Base-by-base conservation (phyloP, 2,888 invertebrate genomes). In the Notodonta ziczac region DNA sequence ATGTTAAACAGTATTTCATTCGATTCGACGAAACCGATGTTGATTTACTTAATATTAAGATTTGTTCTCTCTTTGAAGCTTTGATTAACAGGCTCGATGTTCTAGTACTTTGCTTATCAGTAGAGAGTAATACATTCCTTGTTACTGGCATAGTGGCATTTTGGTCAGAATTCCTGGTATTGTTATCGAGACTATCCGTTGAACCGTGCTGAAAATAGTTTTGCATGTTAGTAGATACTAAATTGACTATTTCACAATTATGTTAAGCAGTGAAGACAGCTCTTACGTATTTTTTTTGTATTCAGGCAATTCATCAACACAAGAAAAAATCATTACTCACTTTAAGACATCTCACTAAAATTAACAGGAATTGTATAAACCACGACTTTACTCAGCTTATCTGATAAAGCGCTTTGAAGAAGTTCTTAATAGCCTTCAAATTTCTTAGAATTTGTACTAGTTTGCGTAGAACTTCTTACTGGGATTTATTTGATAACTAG, bases 1-100 rank as follows among this genome's bases (percentile, higher is more conserved):
- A 63, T 58, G 66, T 65, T 66, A 65, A 62, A 66, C 61, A 68
- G 63, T 57, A 60, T 69, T 64, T 59, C 48, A 61, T 73, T 57
- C 51, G 52, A 54, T 52, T 24, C 24, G 32, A 13, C 13, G 24
- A 32, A 32, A 32, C 3, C 32, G 5, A 52, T 52, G 32, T 48
- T 48, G 48, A n/a, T 48, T n/a, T 24, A 24, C 14, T 14, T n/a
- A 10, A 48, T 1, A 48, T 48, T 48, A 10, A 42, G 9, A 42
- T 12, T 42, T 42, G 42, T 46, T 46, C 6, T 46, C 13, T 46
- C 13, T 46, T 46, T n/a, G 0, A 46, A 24, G 24, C 24, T 24
- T 24, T 24, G 24, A 24, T 24, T 24, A 24, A 24, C 24, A 24
- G 24, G 24, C 24, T 24, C 24, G 24, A 24, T 24, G 24, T 24